These are phyloP conservation scores for Orius laevigatus DNA, from an alignment of 1,140 invertebrate species.

Conservation along the genomic window DNA sequence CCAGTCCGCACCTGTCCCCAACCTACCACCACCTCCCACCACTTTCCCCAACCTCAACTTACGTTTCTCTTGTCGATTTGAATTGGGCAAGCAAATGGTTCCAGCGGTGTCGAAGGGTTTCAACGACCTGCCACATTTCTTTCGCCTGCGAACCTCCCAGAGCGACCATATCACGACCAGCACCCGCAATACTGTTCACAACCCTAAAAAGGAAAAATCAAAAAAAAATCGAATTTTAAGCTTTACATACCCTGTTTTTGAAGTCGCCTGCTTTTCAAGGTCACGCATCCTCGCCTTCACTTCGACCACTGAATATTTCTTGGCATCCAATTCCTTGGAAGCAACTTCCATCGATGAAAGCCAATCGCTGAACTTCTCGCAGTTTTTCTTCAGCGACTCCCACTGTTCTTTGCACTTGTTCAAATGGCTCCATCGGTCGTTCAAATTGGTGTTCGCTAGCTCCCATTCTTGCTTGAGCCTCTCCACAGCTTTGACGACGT, in stretches of 20 bases:
- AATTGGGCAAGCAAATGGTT: slow-evolving; percentile 15
- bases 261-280: slow-evolving; percentile 17
- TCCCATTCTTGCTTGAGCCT: slow-evolving; percentile 17
- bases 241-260: slow-evolving; percentile 15
- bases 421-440: slow-evolving; percentile 13
- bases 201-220: slow-evolving; percentile 7
- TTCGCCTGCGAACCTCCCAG: slow-evolving; percentile 15
- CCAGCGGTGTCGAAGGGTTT: slow-evolving; percentile 15
- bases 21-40: too few species aligned
- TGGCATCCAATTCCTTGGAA: slow-evolving; percentile 13
- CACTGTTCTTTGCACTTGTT: slow-evolving; percentile 17
- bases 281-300: slow-evolving; percentile 11
- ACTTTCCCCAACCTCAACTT: too few species aligned
- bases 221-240: background rate
- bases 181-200: slow-evolving; percentile 15
- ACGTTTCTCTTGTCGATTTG: slow-evolving; percentile 23
- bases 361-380: slow-evolving; percentile 15
- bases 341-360: slow-evolving; percentile 13
- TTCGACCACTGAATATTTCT: slow-evolving; percentile 10
- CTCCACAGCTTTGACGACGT: slow-evolving; percentile 15
- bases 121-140: slow-evolving; percentile 16
- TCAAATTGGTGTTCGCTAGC: slow-evolving; percentile 13
- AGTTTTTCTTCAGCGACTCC: slow-evolving; percentile 14
- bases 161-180: slow-evolving; percentile 16
- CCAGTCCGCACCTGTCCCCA: too few species aligned